A percentile compares a stretch with the other conserved stretches of the same genome.
These are phyloP conservation scores for Ornithorhynchus anatinus DNA, from an alignment of 2,113 vertebrate species.

Conservation along the genomic window DNA sequence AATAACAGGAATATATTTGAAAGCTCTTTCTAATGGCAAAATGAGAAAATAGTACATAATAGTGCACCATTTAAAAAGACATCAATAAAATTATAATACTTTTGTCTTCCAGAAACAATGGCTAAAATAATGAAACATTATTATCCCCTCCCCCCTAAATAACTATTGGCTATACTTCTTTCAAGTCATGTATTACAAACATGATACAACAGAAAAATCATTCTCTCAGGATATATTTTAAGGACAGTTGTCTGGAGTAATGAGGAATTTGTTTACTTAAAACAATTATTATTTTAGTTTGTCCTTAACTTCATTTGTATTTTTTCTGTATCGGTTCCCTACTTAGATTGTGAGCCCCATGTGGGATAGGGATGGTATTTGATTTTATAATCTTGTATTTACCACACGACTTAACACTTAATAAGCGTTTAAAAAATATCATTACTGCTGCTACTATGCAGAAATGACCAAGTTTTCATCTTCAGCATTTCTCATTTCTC, in stretches of 20 bases:
- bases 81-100: not conserved
- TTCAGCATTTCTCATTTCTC: fast-evolving
- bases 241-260: no score
- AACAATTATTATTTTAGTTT: no score
- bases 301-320: no score
- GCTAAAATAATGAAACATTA: not conserved
- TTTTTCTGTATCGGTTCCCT: no score
- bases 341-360: no score
- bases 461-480: not conserved
- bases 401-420: no score
- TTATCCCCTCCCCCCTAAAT: not conserved
- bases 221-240: no score
- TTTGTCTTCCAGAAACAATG: slow-evolving; percentile 8
- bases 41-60: slow-evolving; percentile 31
- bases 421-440: not conserved
- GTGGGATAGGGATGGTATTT: no score
- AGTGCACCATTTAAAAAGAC: slow-evolving; percentile 18
- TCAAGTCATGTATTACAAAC: not conserved
- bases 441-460: not conserved
- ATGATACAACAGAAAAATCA: not conserved
- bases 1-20: slow-evolving; percentile 41
- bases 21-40: slow-evolving; percentile 46
- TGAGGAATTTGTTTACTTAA: no score
- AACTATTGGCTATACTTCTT: not conserved
- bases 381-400: no score